A percentile compares a stretch with the other conserved stretches of the same genome.
These are phyloP conservation scores for Thamnophis elegans DNA, from an alignment of 2,797 vertebrate species.

Conservation along the genomic window DNA sequence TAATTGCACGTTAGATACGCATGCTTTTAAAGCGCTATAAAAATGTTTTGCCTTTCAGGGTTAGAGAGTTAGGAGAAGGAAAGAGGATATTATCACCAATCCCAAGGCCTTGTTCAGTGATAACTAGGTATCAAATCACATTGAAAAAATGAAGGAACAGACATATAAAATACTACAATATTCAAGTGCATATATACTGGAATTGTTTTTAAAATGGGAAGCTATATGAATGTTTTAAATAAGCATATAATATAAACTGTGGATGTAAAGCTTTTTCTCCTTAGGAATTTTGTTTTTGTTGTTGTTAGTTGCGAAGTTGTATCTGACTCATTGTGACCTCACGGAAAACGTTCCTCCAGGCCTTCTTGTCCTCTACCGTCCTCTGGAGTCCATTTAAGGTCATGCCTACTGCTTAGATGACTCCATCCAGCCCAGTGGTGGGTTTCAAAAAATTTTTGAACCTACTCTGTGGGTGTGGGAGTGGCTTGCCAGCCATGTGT, in stretches of 20 bases:
- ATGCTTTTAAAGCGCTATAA: neutral
- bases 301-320: too few relatives aligned
- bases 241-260: neutral
- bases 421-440: too few relatives aligned
- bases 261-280: neutral
- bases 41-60: neutral
- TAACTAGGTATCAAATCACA: neutral
- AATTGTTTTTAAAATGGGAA: neutral
- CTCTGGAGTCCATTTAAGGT: too few relatives aligned
- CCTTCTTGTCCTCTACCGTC: too few relatives aligned
- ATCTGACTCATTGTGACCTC: too few relatives aligned
- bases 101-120: neutral
- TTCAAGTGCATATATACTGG: neutral
- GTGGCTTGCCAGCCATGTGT: too few relatives aligned
- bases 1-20: neutral
- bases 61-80: neutral
- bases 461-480: too few relatives aligned
- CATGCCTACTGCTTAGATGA: too few relatives aligned
- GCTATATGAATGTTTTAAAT: neutral
- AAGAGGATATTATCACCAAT: neutral
- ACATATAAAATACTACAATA: neutral
- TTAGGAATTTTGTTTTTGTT: neutral
- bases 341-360: too few relatives aligned
- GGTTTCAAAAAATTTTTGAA: too few relatives aligned
- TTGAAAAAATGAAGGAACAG: neutral